Evolutionary conservation across 2,888 invertebrate genomes (phyloP).

Genomic region (Archips crataeganus): DNA sequence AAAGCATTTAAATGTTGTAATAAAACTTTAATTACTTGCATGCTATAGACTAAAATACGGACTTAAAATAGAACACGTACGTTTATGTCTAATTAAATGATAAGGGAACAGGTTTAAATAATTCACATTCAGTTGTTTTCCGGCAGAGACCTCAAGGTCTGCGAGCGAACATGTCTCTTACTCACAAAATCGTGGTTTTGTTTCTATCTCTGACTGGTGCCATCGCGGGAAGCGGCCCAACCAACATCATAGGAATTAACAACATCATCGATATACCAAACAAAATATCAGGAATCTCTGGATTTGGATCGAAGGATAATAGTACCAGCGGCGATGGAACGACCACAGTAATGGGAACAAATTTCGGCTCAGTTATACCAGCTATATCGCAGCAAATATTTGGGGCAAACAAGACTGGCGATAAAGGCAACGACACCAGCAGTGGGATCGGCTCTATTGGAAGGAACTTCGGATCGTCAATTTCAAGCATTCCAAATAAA

Average conservation of each 20-base stretch:
- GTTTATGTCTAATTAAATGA: constrained; percentile 1
- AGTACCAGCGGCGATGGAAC: constrained; percentile 7
- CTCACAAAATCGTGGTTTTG: constrained; percentile 1
- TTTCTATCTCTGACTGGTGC: background rate
- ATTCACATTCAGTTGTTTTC: constrained; percentile 14
- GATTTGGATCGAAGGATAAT: constrained; percentile 21
- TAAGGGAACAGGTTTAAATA: constrained; percentile 32
- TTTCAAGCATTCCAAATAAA: constrained; percentile 29
- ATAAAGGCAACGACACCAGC: constrained; percentile 4
- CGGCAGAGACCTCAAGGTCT: constrained; percentile 22
- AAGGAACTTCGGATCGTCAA: constrained; percentile 20
- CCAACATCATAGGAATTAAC: constrained; percentile 15
- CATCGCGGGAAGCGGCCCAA: background rate
- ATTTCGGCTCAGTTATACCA: constrained; percentile 11
- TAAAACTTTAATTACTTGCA: constrained; percentile 3
- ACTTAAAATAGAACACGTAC: background rate
- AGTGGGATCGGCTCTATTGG: constrained; percentile 2
- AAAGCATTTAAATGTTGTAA: background rate
- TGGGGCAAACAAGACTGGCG: constrained; percentile 14
- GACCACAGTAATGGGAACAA: constrained; percentile 24
- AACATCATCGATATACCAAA: constrained; percentile 20
- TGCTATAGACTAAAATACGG: constrained; percentile 1
- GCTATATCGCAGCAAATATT: constrained; percentile 10
- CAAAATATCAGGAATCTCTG: constrained; percentile 19
- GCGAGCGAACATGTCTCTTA: constrained; percentile 14